These are phyloP conservation scores for Leistus spinibarbis DNA, from an alignment of 2,888 invertebrate species.

Conservation along the genomic window DNA sequence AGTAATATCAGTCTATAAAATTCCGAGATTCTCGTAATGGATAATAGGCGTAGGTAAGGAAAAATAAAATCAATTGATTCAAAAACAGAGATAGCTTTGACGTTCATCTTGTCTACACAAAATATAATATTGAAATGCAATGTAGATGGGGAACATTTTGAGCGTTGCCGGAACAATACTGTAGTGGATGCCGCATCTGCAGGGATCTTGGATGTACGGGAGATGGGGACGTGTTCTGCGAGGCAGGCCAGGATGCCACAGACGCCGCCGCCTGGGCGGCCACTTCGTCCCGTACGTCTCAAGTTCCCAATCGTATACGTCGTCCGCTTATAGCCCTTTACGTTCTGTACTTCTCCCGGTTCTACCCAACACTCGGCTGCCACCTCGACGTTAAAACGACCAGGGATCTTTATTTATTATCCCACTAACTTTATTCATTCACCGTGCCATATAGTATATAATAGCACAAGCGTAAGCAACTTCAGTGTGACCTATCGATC, in stretches of 20 bases:
- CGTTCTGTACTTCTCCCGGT: not conserved
- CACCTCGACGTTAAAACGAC: constrained; percentile 37
- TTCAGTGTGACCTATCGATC: constrained; percentile 27
- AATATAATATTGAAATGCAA: not conserved
- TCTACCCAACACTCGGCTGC: constrained; percentile 32
- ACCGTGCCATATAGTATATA: constrained; percentile 32
- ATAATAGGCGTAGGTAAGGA: too few species aligned
- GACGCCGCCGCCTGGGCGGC: constrained; percentile 32
- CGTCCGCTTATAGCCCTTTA: not conserved
- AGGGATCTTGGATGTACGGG: constrained; percentile 13
- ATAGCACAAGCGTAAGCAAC: constrained; percentile 33
- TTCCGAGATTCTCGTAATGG: too few species aligned
- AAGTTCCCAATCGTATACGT: not conserved
- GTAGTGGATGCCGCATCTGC: constrained; percentile 32
- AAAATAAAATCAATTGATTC: too few species aligned
- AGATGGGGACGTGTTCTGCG: not conserved
- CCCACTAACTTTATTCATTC: constrained; percentile 40
- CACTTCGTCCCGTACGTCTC: constrained; percentile 9
- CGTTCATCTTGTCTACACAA: not conserved
- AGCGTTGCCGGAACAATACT: constrained; percentile 20
- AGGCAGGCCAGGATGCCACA: constrained; percentile 27
- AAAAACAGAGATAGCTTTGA: not conserved
- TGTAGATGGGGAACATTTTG: constrained; percentile 13
- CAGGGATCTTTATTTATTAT: constrained; percentile 41
- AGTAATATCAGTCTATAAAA: too few species aligned